Conservation (phyloP, 2,113 vertebrate species). For the Solea solea region DNA sequence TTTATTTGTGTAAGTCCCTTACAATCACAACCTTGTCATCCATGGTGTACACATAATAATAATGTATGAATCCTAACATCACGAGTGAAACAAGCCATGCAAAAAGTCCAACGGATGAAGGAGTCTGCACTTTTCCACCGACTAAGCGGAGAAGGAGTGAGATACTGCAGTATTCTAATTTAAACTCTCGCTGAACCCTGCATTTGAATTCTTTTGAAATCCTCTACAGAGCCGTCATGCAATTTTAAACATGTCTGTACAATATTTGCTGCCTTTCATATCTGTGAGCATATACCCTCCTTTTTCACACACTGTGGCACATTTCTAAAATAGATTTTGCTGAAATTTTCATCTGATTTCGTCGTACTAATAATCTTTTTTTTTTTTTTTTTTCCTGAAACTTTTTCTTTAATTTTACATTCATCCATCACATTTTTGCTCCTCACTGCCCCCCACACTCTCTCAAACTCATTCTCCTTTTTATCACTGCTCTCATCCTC, state of each 20-base stretch:
- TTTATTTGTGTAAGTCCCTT: no score
- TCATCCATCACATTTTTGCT: conserved; percentile 12
- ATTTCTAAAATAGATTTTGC: conserved; percentile 65
- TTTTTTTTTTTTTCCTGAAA: neutral
- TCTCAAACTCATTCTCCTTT: conserved; percentile 2
- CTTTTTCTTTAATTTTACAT: conserved; percentile 37
- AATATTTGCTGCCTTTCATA: conserved; percentile 70
- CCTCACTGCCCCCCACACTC: conserved; percentile 8
- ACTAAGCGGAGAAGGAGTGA: conserved; percentile 34
- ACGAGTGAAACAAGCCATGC: neutral
- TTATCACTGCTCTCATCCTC: conserved; percentile 13
- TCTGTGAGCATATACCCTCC: conserved; percentile 54
- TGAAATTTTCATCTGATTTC: conserved; percentile 52
- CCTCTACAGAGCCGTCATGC: conserved; percentile 68
- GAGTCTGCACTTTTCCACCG: conserved; percentile 8
- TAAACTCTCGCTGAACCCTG: conserved; percentile 77
- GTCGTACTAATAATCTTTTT: conserved; percentile 7
- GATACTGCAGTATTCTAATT: conserved; percentile 66
- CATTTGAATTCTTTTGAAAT: conserved; percentile 81
- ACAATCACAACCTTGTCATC: no score
- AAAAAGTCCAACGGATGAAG: neutral
- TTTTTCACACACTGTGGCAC: conserved; percentile 45
- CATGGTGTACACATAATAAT: neutral
- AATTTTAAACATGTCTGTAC: conserved; percentile 75
- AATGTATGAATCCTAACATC: neutral